Evolutionary conservation across 2,113 vertebrate genomes (phyloP).

Genomic region (Chitala chitala): DNA sequence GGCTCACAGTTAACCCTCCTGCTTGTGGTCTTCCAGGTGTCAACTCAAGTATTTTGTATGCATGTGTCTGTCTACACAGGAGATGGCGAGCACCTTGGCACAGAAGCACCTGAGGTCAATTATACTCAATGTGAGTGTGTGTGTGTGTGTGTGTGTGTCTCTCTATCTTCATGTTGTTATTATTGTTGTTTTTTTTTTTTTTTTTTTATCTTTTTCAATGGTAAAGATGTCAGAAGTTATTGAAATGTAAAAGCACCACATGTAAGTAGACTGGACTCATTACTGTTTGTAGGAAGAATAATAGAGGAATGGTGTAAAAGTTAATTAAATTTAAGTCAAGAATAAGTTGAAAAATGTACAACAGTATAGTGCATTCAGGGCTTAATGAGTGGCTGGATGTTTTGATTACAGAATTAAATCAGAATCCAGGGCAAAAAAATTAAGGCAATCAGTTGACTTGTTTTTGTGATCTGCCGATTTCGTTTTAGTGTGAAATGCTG

Average conservation of each 20-base stretch:
- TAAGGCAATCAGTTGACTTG: no score
- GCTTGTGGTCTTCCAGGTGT: neutral
- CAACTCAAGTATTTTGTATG: neutral
- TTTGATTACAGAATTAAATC: no score
- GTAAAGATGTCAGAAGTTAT: no score
- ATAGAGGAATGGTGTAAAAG: neutral
- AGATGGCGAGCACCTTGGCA: constrained; percentile 91
- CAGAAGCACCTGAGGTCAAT: constrained; percentile 97
- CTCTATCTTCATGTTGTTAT: neutral
- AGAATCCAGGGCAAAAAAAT: no score
- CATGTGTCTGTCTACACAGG: constrained; percentile 57
- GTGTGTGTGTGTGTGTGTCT: neutral
- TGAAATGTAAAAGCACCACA: no score
- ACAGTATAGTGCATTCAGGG: no score
- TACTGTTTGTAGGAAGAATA: neutral
- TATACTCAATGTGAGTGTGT: constrained; percentile 91
- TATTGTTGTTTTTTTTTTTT: neutral
- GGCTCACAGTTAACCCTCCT: neutral
- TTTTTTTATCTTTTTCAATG: neutral
- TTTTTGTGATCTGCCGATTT: no score
- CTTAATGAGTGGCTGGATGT: no score
- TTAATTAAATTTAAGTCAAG: no score
- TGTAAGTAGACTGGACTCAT: no score
- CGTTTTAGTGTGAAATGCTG: neutral
- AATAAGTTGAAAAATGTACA: no score